Evolutionary conservation across 2,797 vertebrate genomes (phyloP).

Genomic region (Thaleichthys pacificus): DNA sequence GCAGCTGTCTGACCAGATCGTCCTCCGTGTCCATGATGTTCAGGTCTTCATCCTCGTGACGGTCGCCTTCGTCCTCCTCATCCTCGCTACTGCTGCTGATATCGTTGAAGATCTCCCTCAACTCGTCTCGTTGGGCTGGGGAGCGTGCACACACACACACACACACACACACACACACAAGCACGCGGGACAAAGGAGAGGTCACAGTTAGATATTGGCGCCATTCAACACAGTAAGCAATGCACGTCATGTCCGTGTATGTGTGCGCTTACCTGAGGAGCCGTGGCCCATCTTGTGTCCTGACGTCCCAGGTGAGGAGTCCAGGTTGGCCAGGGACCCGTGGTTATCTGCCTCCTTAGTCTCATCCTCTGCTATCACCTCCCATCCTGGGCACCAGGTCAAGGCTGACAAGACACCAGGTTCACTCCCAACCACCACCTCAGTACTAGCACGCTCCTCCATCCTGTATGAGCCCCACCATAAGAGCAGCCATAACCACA

Average conservation of each 20-base stretch:
- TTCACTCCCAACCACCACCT: slow-evolving; percentile 1
- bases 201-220: too few relatives aligned
- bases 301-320: slow-evolving; percentile 83
- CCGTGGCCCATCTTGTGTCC: slow-evolving; percentile 82
- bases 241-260: slow-evolving; percentile 6
- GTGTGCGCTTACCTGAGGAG: slow-evolving; percentile 75
- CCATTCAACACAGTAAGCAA: too few relatives aligned
- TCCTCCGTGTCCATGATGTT: slow-evolving; percentile 97
- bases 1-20: slow-evolving; percentile 88
- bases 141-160: not conserved
- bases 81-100: slow-evolving; percentile 98
- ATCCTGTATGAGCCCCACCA: too few relatives aligned
- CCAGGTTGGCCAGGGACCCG: slow-evolving; percentile 78
- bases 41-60: slow-evolving; percentile 90
- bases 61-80: slow-evolving; percentile 91
- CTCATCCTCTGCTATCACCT: slow-evolving; percentile 89
- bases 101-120: slow-evolving; percentile 96
- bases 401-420: slow-evolving; percentile 66
- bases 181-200: too few relatives aligned
- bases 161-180: too few relatives aligned
- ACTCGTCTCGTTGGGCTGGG: slow-evolving; percentile 85
- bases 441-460: slow-evolving; percentile 15
- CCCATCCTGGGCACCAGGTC: slow-evolving; percentile 84
- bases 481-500: too few relatives aligned
- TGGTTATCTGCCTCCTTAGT: slow-evolving; percentile 88